These are phyloP conservation scores for Rhea americana DNA, from an alignment of 2,113 vertebrate species.

Conservation along the genomic window DNA sequence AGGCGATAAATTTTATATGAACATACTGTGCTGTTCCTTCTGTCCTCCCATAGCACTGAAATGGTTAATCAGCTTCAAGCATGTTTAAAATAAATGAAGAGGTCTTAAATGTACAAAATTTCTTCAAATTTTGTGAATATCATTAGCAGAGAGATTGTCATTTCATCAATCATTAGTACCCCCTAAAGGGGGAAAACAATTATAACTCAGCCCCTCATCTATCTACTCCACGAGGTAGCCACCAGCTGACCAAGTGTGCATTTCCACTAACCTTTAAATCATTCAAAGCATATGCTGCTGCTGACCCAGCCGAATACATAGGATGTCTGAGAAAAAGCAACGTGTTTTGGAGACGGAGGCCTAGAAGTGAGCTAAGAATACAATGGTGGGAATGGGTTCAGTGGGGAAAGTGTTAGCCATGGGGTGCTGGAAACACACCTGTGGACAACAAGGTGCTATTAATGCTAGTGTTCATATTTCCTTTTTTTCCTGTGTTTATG, in stretches of 20 bases:
- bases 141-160: not conserved
- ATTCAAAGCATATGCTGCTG: not conserved
- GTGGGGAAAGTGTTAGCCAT: not conserved
- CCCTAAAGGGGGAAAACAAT: rapidly evolving
- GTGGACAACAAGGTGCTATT: not conserved
- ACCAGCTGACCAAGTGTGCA: too few relatives aligned
- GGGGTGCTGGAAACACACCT: not conserved
- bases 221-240: not conserved
- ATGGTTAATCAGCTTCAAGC: not conserved
- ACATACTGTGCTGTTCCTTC: not conserved
- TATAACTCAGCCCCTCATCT: not conserved
- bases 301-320: not conserved
- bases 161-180: not conserved
- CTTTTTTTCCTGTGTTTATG: not conserved
- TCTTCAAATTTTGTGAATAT: not conserved
- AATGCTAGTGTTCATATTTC: not conserved
- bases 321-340: not conserved
- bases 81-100: not conserved
- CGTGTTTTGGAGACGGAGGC: not conserved
- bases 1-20: not conserved
- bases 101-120: not conserved
- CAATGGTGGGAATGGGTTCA: rapidly evolving
- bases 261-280: not conserved
- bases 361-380: not conserved
- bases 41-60: not conserved